Conservation (phyloP, 1,140 invertebrate genomes). For the Solenopsis invicta region DNA sequence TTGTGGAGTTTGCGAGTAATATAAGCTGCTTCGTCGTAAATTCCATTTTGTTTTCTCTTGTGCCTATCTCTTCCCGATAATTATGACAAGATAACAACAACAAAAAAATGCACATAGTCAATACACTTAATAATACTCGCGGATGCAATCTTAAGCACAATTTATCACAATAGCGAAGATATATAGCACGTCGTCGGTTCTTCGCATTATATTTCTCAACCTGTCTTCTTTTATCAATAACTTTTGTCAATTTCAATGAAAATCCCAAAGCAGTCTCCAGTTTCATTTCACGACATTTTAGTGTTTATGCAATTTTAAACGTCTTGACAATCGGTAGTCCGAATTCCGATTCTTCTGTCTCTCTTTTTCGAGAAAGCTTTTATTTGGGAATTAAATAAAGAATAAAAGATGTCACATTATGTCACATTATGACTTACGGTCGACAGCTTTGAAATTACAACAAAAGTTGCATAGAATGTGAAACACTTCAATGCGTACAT, state of each 20-base stretch:
- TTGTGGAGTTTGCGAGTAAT: background rate
- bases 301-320: background rate
- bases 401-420: background rate
- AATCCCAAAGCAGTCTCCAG: background rate
- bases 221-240: background rate
- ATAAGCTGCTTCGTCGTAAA: background rate
- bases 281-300: background rate
- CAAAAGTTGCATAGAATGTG: background rate
- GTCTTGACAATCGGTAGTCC: background rate
- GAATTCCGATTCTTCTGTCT: background rate
- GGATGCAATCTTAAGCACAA: background rate
- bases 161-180: constrained; percentile 4
- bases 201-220: background rate
- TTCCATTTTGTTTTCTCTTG: constrained; percentile 32
- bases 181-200: background rate
- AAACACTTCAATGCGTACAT: background rate
- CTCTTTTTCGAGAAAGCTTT: background rate
- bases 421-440: background rate
- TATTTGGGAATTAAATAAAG: background rate
- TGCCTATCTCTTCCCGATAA: background rate
- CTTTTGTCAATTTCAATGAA: background rate
- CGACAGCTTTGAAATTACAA: background rate
- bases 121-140: background rate
- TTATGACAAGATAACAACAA: background rate
- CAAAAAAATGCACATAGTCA: background rate